Evolutionary conservation across 2,888 invertebrate species (phyloP).

Genomic region (Clusia tigrina): DNA sequence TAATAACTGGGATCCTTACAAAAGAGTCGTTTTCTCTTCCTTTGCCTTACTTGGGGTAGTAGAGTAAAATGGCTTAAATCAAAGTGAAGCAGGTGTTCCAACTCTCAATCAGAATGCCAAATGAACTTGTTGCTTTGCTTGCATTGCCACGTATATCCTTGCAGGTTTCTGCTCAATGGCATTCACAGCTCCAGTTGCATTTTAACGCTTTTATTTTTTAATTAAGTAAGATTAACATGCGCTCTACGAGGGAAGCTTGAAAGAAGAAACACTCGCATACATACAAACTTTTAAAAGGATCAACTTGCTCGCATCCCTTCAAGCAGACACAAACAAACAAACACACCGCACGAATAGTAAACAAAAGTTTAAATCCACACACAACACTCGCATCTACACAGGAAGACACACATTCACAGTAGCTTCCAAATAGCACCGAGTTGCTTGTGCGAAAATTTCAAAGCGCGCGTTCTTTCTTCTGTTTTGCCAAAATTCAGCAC

Average conservation of each 20-base stretch:
- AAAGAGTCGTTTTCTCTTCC: no score
- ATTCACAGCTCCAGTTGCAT: conserved; percentile 1
- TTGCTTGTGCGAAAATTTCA: conserved; percentile 4
- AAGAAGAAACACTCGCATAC: neutral
- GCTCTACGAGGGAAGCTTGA: neutral
- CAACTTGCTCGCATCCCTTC: neutral
- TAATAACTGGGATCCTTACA: no score
- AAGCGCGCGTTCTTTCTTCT: neutral
- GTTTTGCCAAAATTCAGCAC: conserved; percentile 36
- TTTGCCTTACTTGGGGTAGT: no score
- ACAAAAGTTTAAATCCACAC: neutral
- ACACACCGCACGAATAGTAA: neutral
- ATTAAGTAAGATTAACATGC: conserved; percentile 7
- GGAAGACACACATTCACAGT: neutral
- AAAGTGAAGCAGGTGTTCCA: no score
- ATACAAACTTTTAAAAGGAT: neutral
- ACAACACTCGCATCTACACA: neutral
- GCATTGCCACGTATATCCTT: no score
- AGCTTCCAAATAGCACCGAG: neutral
- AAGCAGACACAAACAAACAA: neutral
- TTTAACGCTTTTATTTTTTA: neutral
- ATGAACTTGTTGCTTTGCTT: no score
- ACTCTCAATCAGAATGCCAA: no score
- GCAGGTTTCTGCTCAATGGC: no score
- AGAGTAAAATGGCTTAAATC: no score